A percentile compares a stretch with the other conserved stretches of the same genome.
phyloP scores from a whole-genome alignment of 1,140 invertebrate genomes.

The Brachionus calyciflorus region DNA sequence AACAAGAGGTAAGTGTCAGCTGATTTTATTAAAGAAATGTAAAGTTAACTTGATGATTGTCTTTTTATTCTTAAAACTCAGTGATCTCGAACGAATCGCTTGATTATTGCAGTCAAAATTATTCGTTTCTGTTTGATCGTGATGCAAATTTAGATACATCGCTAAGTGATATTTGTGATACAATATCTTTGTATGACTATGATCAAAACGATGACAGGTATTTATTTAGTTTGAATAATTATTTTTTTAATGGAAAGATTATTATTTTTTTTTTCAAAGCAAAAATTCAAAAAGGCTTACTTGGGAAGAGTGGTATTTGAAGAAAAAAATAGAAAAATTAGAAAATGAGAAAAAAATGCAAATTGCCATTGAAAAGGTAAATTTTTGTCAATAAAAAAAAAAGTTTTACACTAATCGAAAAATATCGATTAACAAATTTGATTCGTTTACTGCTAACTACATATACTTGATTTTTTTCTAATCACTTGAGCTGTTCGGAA shows the following conservation, averaged over 20 bases:
- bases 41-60: too few species aligned
- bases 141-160: neutral
- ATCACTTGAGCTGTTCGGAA: too few species aligned
- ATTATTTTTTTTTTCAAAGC: neutral
- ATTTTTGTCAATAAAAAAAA: neutral
- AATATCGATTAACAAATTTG: too few species aligned
- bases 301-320: conserved; percentile 46
- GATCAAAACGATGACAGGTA: conserved; percentile 34
- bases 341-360: conserved; percentile 31
- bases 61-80: too few species aligned
- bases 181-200: conserved; percentile 27
- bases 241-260: neutral
- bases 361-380: conserved; percentile 12
- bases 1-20: neutral
- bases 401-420: too few species aligned
- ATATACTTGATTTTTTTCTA: too few species aligned
- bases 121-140: neutral
- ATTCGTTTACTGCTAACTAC: too few species aligned
- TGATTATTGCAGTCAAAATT: too few species aligned
- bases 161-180: conserved; percentile 19
- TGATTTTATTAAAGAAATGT: too few species aligned
- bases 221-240: neutral
- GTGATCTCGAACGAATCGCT: neutral
- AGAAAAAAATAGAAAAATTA: conserved; percentile 31
- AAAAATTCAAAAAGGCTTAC: neutral